Evolutionary conservation across 1,140 invertebrate genomes (phyloP), one percentile per base, ranked within the genome.

Genomic region (Caenorhabditis inopinata): DNA sequence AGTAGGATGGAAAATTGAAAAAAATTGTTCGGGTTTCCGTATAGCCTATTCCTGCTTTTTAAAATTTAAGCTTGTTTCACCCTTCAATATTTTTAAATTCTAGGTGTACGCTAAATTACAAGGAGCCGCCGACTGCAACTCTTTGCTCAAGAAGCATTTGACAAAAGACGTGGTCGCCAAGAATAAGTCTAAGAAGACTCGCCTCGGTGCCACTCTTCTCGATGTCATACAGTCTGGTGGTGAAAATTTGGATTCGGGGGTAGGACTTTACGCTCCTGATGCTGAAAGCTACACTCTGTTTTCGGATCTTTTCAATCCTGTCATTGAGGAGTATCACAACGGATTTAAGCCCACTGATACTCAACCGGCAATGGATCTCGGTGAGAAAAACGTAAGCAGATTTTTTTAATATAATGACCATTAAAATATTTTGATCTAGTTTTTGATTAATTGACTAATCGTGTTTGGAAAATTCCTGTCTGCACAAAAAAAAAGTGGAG

Each of bases 231-330:
- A 74, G 21, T 82, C 81, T 3, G 89, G 95, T 86, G 94, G 94
- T 90, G 95, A 95, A 80, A 89, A 89, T 83, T 82, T 90, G 77
- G 90, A 90, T 85, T 89, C 94, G 78, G 94, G 95, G 84, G 93
- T 96, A 62, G 95, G 95, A 89, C 94, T 97, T 90, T 97, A 97
- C 86, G 95, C 95, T 77, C 95, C 95, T 38, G 95, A 96, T 90
- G 94, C 95, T 82, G 94, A 97, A 89, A 89, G 94, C 47, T 97
- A 97, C 91, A 92, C 93, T 84, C 91, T 94, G 4, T 97, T 96
- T 89, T 92, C 93, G 81, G 93, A 94, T 80, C 91, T 97, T 80
- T 96, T 96, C 89, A 94, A 96, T 90, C 95, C 95, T 89, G 95
- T 96, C 91, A 96, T 82, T 25, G 78, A 82, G 42, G 82, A 83